phyloP scores from a whole-genome alignment of 2,797 vertebrate species.

The Rhyacichthys aspro region DNA sequence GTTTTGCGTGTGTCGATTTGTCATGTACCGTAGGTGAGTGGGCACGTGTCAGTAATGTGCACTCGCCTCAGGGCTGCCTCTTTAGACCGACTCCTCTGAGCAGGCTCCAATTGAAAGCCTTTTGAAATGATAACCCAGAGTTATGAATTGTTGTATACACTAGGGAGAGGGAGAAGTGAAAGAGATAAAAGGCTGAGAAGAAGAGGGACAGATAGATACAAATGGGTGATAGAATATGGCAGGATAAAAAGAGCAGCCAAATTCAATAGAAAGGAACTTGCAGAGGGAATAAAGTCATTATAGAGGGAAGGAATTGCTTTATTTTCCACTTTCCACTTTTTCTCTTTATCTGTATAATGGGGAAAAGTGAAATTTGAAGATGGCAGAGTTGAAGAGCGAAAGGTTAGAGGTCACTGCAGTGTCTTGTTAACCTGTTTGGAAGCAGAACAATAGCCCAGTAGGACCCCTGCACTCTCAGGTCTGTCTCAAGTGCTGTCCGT shows the following conservation, averaged over 20 bases:
- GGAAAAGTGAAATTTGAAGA: slow-evolving; percentile 9
- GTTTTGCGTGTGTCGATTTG: slow-evolving; percentile 4
- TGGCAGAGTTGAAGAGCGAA: slow-evolving; percentile 24
- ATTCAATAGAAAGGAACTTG: slow-evolving; percentile 45
- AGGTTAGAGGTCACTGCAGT: slow-evolving; percentile 50
- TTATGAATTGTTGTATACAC: slow-evolving; percentile 64
- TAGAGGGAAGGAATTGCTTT: slow-evolving; percentile 37
- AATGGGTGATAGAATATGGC: slow-evolving; percentile 38
- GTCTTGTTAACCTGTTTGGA: slow-evolving; percentile 74
- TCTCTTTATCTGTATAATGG: slow-evolving; percentile 31
- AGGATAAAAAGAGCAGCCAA: slow-evolving; percentile 43
- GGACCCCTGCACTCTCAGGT: slow-evolving; percentile 66
- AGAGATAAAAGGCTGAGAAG: slow-evolving; percentile 23
- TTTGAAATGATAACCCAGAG: slow-evolving; percentile 72
- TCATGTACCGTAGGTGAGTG: background rate
- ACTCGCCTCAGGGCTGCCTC: slow-evolving; percentile 41
- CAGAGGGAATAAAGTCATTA: slow-evolving; percentile 55
- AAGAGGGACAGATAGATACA: slow-evolving; percentile 26
- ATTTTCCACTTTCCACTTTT: slow-evolving; percentile 19
- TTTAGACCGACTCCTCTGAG: slow-evolving; percentile 55
- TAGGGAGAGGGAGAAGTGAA: slow-evolving; percentile 23
- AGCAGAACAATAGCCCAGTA: slow-evolving; percentile 67
- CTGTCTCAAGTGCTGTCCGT: slow-evolving; percentile 72
- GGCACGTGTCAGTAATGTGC: background rate
- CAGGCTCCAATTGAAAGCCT: slow-evolving; percentile 61